Base-by-base conservation (phyloP, 2,113 vertebrate species). In the Nycticryphes semicollaris region DNA sequence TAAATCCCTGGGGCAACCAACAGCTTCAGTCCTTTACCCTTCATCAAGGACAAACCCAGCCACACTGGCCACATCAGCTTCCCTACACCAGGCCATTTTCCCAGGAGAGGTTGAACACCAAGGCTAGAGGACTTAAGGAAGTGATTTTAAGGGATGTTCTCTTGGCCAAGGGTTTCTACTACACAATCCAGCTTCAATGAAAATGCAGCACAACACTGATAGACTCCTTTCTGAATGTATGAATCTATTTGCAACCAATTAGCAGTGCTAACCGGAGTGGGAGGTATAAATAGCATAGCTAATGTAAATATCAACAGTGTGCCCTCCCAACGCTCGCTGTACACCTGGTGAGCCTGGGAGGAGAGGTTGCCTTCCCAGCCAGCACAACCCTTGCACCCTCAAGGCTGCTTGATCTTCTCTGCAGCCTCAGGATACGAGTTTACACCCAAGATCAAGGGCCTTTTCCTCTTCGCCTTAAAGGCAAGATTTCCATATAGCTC, bases 191-290 rank as follows among this genome's bases (percentile, higher is more conserved):
- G 62, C 73, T 41, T 28, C 85, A 48, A 9, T 22, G 74, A 60
- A 35, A 83, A 47, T 3, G 57, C 79, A 93, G 78, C n/a, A 51
- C 77, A 84, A 72, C 74, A 86, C 23, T 73, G n/a, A 84, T 51
- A 72, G 90, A 84, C 14, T 67, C 53, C 47, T 78, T 88, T 69
- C 81, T 39, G 70, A 53, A 86, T 33, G 37, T 20, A 75, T 73
- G 59, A 91, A 95, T 94, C 67, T 19, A 92, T 92, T 63, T 94
- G 84, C 92, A 93, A 72, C 27, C 87, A 89, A 92, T 97, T 93
- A 96, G 80, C 33, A 84, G 63, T 28, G 56, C 82, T 94, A 88
- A 92, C 79, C 5, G 0, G 53, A 96, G 51, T 12, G 64, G 63
- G 87, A 94, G n/a, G 82, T 87, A 89, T 54, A 54, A 93, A 93